Conservation (phyloP, 2,888 invertebrate species). For the Callyntrura sp. region DNA sequence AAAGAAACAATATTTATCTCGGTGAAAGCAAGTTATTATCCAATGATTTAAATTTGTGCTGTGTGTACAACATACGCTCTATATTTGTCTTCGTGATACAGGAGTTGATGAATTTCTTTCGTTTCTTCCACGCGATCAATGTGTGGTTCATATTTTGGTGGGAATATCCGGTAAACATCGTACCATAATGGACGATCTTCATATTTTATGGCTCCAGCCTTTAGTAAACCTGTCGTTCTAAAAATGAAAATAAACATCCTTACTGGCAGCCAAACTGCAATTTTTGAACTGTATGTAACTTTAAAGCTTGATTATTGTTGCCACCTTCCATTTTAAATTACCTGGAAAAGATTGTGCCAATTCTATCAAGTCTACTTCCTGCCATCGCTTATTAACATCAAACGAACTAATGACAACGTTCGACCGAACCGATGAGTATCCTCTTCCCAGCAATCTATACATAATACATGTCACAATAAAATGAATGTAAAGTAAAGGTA, state of each 20-base stretch:
- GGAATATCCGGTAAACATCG: constrained; percentile 95
- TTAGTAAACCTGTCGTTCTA: constrained; percentile 92
- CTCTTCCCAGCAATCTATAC: too few relatives aligned
- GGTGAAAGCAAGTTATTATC: not conserved
- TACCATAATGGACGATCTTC: constrained; percentile 97
- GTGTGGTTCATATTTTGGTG: constrained; percentile 93
- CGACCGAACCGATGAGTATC: too few relatives aligned
- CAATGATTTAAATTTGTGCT: not conserved
- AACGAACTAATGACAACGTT: too few relatives aligned
- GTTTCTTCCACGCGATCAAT: constrained; percentile 89
- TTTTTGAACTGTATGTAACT: too few relatives aligned
- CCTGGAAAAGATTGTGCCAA: constrained; percentile 84
- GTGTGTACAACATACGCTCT: constrained; percentile 90
- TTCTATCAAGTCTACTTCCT: constrained; percentile 82
- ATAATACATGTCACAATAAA: too few relatives aligned
- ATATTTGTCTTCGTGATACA: constrained; percentile 93
- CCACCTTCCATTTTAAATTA: too few relatives aligned
- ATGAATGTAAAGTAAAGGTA: too few relatives aligned
- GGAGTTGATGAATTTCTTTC: constrained; percentile 89
- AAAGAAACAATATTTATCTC: not conserved
- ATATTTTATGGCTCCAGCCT: constrained; percentile 91
- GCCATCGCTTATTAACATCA: constrained; percentile 79
- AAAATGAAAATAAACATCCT: constrained; percentile 84
- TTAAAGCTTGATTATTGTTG: too few relatives aligned
- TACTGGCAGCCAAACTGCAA: too few relatives aligned